Evolutionary conservation across 2,797 vertebrate species (phyloP).

Genomic region (Myoxocephalus aenaeus): DNA sequence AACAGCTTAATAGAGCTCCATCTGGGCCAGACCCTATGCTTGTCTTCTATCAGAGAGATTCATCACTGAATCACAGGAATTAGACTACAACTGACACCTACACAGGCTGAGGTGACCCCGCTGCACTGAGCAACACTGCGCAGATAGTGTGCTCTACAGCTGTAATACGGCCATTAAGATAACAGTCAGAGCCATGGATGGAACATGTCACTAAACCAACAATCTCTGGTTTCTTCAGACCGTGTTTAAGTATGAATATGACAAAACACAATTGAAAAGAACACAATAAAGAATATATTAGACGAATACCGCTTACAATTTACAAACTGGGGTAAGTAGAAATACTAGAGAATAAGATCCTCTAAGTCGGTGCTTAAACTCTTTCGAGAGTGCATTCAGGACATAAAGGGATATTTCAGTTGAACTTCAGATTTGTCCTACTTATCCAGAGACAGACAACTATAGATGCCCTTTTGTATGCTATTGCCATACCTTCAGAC

Average conservation of each 20-base stretch:
- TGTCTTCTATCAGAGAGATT: slow-evolving; percentile 87
- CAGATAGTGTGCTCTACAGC: slow-evolving; percentile 44
- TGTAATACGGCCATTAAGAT: slow-evolving; percentile 38
- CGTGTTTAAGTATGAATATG: not conserved
- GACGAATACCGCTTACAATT: not conserved
- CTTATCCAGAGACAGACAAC: slow-evolving; percentile 27
- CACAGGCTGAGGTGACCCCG: slow-evolving; percentile 75
- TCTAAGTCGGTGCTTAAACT: not conserved
- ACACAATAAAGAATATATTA: slow-evolving; percentile 10
- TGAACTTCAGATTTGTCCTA: slow-evolving; percentile 14
- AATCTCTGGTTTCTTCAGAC: not conserved
- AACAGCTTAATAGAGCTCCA: slow-evolving; percentile 93
- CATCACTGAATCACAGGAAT: slow-evolving; percentile 83
- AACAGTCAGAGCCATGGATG: slow-evolving; percentile 26
- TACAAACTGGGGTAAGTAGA: slow-evolving; percentile 12
- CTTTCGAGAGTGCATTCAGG: too few relatives aligned
- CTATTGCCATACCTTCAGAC: slow-evolving; percentile 11
- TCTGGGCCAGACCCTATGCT: slow-evolving; percentile 88
- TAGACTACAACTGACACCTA: slow-evolving; percentile 80
- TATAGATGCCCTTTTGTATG: slow-evolving; percentile 3
- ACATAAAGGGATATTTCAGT: slow-evolving; percentile 16
- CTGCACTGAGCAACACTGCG: slow-evolving; percentile 42
- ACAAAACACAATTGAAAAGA: slow-evolving; percentile 1
- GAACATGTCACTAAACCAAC: slow-evolving; percentile 20
- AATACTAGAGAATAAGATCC: slow-evolving; percentile 13